Evolutionary conservation across 2,888 invertebrate genomes (phyloP).

Genomic region (Xylocampa areola): DNA sequence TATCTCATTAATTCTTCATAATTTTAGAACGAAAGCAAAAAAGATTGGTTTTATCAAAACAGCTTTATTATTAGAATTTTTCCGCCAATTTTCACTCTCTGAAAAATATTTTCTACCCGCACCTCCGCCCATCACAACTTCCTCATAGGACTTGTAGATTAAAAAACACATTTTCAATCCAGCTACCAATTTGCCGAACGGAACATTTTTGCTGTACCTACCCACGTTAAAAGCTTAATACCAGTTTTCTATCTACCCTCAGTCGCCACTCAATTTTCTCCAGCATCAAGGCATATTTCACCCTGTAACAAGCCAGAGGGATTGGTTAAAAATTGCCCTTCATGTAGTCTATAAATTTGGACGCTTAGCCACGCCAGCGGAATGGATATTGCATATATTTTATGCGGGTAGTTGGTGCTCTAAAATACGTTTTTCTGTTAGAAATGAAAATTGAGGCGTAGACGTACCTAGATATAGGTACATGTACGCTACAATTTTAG

Average conservation of each 20-base stretch:
- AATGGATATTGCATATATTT: constrained; percentile 61
- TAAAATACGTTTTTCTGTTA: constrained; percentile 49
- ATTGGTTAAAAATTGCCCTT: constrained; percentile 81
- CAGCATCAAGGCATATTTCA: constrained; percentile 61
- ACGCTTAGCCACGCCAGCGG: constrained; percentile 56
- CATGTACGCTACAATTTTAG: no score
- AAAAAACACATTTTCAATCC: constrained; percentile 41
- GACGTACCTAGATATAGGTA: not conserved
- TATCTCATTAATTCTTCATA: no score
- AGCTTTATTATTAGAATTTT: constrained; percentile 8
- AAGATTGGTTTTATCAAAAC: not conserved
- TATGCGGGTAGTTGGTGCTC: constrained; percentile 36
- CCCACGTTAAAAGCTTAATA: constrained; percentile 50
- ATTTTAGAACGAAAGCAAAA: no score
- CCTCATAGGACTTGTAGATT: constrained; percentile 33
- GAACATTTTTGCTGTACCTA: constrained; percentile 34
- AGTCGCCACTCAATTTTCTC: constrained; percentile 60
- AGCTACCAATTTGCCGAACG: constrained; percentile 36
- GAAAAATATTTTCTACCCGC: constrained; percentile 40
- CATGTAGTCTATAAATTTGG: constrained; percentile 79
- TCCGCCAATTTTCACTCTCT: constrained; percentile 38
- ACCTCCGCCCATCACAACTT: constrained; percentile 18
- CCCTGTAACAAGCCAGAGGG: constrained; percentile 72
- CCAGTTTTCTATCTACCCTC: constrained; percentile 46
- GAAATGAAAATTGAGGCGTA: constrained; percentile 7